Conservation (phyloP, 2,113 vertebrate genomes). For the Pygathrix nemaeus region DNA sequence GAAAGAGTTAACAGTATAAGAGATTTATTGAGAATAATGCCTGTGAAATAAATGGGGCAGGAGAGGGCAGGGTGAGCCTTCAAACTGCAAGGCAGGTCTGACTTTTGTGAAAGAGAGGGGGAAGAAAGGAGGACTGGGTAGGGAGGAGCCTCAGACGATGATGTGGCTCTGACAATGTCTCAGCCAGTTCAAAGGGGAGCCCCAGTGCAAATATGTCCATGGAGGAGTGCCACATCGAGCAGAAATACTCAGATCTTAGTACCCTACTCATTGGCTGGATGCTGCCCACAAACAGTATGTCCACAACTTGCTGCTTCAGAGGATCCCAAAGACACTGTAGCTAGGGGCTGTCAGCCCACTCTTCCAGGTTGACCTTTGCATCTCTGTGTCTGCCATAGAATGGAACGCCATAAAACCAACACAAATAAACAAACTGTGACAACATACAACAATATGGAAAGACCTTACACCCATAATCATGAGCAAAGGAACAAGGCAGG, state of each 20-base stretch:
- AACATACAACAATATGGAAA: not conserved
- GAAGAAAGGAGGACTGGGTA: not conserved
- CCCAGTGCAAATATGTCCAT: not conserved
- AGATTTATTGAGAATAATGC: not conserved
- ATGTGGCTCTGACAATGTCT: not conserved
- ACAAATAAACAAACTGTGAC: not conserved
- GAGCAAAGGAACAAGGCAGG: not conserved
- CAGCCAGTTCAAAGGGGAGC: rapidly evolving
- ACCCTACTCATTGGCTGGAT: not conserved
- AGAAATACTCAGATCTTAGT: not conserved
- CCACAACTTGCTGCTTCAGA: not conserved
- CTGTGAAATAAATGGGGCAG: not conserved
- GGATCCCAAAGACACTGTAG: not conserved
- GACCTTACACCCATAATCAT: not conserved
- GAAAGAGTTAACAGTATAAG: not conserved
- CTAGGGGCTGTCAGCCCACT: not conserved
- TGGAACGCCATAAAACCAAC: not conserved
- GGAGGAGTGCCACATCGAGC: not conserved
- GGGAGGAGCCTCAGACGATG: rapidly evolving
- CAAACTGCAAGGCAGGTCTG: not conserved
- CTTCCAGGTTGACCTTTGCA: not conserved
- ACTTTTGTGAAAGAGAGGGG: not conserved
- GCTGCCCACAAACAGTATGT: not conserved
- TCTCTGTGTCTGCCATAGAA: rapidly evolving
- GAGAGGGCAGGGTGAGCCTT: not conserved